phyloP scores from a whole-genome alignment of 1,140 invertebrate species.

The Neuroterus valhalla region DNA sequence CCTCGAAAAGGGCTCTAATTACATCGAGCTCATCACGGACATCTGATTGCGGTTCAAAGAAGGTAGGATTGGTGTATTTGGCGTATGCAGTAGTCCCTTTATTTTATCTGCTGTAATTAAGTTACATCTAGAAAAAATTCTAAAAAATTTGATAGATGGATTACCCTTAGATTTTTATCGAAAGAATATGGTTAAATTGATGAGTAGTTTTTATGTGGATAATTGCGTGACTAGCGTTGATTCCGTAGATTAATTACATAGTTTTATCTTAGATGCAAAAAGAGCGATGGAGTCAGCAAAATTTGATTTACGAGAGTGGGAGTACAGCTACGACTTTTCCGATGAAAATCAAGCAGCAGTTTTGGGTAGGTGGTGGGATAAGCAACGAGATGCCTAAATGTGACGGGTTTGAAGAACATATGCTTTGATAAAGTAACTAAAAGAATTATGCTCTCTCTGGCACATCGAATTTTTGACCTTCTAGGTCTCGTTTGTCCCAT shows the following conservation, averaged over 20 bases:
- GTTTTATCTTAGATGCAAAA: slow-evolving; percentile 17
- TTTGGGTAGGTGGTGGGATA: slow-evolving; percentile 12
- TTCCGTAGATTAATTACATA: not conserved
- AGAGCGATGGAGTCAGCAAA: not conserved
- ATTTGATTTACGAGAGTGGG: slow-evolving; percentile 29
- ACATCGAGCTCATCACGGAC: slow-evolving; percentile 65
- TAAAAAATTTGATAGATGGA: not conserved
- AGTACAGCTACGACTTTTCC: not conserved
- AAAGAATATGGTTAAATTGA: not conserved
- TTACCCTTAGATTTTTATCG: not conserved
- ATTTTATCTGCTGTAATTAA: slow-evolving; percentile 48
- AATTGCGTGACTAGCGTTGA: slow-evolving; percentile 19
- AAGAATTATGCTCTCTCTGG: slow-evolving; percentile 33
- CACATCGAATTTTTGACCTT: slow-evolving; percentile 61
- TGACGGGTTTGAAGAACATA: not conserved
- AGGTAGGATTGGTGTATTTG: slow-evolving; percentile 51
- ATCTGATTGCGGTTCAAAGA: slow-evolving; percentile 64
- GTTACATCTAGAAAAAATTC: not conserved
- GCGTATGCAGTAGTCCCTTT: slow-evolving; percentile 55
- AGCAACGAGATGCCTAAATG: slow-evolving; percentile 7
- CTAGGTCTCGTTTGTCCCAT: slow-evolving; percentile 58
- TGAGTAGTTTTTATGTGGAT: slow-evolving; percentile 28
- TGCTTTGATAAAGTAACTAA: not conserved
- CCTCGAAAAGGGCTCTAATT: slow-evolving; percentile 60
- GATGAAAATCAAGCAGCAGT: not conserved